Evolutionary conservation across 2,113 vertebrate species (phyloP), one percentile per base, ranked within the genome.

Genomic region (Ornithorhynchus anatinus): DNA sequence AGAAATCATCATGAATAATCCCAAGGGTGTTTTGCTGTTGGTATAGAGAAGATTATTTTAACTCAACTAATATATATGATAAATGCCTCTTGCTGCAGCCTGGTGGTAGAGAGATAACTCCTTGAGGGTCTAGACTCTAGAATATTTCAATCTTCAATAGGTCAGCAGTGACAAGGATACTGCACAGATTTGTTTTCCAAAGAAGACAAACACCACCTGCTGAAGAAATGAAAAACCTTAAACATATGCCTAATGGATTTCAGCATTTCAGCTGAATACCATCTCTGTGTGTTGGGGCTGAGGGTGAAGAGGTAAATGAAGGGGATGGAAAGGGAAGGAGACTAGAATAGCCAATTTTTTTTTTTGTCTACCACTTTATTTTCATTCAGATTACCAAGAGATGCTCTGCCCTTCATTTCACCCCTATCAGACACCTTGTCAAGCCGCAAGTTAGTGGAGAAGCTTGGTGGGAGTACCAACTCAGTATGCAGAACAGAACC

Each of bases 201-300:
- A 45, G 19, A 54, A 50, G 9, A 65, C 50, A 62, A 68, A 69
- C 2, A 53, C 54, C n/a, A n/a, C n/a, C n/a, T n/a, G n/a, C n/a
- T n/a, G n/a, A n/a, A n/a, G n/a, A n/a, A n/a, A n/a, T n/a, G n/a
- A n/a, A n/a, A n/a, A n/a, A 38, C 66, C 20, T 45, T 43, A 53
- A 72, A 70, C 51, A 67, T 67, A 52, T 75, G 16, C 29, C 32
- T 15, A 22, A 25, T 8, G 47, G 5, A 58, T 6, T 59, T 52
- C 43, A 59, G 59, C 7, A 70, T 57, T 62, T 69, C 27, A 56
- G 36, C 22, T 54, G 67, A n/a, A n/a, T n/a, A n/a, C n/a, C n/a
- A n/a, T n/a, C n/a, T n/a, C n/a, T n/a, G n/a, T n/a, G n/a, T n/a
- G n/a, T n/a, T n/a, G n/a, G n/a, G n/a, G n/a, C n/a, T n/a, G n/a